A percentile compares a stretch with the other conserved stretches of the same genome.
These are phyloP conservation scores for Lerista edwardsae DNA, from an alignment of 2,797 vertebrate species.

Conservation along the genomic window DNA sequence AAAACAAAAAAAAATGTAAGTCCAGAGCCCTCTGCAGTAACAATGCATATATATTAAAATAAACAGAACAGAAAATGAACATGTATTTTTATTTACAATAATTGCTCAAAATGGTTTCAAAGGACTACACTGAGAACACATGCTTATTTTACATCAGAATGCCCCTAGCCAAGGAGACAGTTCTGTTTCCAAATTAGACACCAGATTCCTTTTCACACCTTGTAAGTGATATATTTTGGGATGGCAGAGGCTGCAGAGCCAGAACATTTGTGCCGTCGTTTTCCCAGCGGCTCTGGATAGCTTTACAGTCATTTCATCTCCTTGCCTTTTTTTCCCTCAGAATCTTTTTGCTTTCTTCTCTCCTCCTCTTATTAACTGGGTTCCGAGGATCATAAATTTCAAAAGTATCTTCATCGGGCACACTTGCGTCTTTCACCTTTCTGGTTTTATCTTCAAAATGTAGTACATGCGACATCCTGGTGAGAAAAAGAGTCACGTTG, in stretches of 20 bases:
- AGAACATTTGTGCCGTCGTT: conserved; percentile 51
- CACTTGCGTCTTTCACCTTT: conserved; percentile 96
- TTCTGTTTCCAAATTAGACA: conserved; percentile 64
- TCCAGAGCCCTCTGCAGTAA: background rate
- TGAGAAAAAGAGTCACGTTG: conserved; percentile 48
- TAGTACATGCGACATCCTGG: conserved; percentile 94
- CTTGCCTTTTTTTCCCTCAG: conserved; percentile 95
- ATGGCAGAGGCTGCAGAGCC: conserved; percentile 45
- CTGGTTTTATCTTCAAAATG: conserved; percentile 95
- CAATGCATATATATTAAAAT: conserved; percentile 9
- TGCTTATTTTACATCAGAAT: conserved; percentile 58
- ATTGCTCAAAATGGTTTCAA: conserved; percentile 55
- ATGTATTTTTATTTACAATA: conserved; percentile 58
- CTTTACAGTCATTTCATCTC: conserved; percentile 78
- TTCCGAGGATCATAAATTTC: conserved; percentile 98
- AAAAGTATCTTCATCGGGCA: conserved; percentile 97
- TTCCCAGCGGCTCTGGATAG: conserved; percentile 53
- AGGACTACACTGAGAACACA: conserved; percentile 49
- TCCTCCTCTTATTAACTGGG: conserved; percentile 95
- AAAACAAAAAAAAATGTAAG: background rate
- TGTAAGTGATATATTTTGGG: conserved; percentile 58
- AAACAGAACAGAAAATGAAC: conserved; percentile 7
- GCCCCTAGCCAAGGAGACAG: conserved; percentile 65
- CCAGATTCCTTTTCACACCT: conserved; percentile 66
- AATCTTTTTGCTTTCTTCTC: conserved; percentile 98